Conservation (phyloP, 2,113 vertebrate species). For the Athene noctua region DNA sequence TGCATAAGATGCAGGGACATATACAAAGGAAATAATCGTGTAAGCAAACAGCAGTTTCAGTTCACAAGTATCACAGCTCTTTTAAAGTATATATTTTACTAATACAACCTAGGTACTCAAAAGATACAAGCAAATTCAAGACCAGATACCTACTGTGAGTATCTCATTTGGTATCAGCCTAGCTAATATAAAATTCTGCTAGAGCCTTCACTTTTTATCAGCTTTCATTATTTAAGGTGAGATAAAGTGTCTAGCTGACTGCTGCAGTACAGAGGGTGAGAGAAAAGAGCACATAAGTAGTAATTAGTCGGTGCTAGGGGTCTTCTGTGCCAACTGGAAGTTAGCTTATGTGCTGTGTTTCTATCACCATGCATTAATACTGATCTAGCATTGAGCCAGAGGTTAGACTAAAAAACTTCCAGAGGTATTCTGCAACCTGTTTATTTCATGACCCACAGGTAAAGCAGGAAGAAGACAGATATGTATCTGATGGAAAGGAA, state of each 20-base stretch:
- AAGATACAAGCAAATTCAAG: neutral
- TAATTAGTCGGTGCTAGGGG: neutral
- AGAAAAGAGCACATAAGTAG: neutral
- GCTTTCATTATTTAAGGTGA: neutral
- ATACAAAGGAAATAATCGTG: neutral
- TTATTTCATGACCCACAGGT: neutral
- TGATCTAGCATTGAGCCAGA: neutral
- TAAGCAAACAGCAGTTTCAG: neutral
- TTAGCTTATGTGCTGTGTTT: neutral
- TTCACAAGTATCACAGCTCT: neutral
- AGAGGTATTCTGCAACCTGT: neutral
- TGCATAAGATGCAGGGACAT: neutral
- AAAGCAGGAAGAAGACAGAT: neutral
- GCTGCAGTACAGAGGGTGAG: neutral
- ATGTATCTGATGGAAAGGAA: neutral
- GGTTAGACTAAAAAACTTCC: neutral
- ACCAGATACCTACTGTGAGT: neutral
- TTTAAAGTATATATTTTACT: neutral
- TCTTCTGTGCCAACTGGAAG: neutral
- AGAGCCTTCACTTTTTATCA: neutral
- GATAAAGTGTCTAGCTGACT: neutral
- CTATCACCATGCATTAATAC: neutral
- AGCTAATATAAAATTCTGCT: neutral
- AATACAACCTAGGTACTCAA: neutral
- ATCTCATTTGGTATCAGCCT: neutral